Evolutionary conservation across 2,888 invertebrate species (phyloP).

Genomic region (Acleris literana): DNA sequence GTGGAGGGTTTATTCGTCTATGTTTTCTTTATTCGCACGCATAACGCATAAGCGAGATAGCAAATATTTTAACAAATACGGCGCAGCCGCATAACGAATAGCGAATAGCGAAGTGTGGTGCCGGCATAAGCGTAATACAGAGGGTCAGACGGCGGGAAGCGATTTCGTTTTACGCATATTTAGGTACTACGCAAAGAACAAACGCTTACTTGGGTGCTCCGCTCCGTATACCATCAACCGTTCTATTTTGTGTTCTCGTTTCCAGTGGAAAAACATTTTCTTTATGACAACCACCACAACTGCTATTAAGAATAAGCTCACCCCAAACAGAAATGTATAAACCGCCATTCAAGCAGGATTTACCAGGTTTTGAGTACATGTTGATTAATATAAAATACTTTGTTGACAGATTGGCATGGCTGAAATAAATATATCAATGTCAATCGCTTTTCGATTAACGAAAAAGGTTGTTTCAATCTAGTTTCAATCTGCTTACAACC

Average conservation of each 20-base stretch:
- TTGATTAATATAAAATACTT: conserved; percentile 16
- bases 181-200: not conserved
- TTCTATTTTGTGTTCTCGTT: conserved; percentile 72
- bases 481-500: no score
- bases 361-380: conserved; percentile 34
- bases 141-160: no score
- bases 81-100: no score
- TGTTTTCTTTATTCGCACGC: no score
- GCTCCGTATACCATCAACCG: conserved; percentile 48
- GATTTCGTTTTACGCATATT: no score
- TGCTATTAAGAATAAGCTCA: conserved; percentile 77
- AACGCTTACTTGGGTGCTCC: conserved; percentile 63
- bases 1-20: no score
- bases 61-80: no score
- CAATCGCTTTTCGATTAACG: not conserved
- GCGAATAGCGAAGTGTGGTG: no score
- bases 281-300: conserved; percentile 73
- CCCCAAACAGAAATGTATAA: conserved; percentile 73
- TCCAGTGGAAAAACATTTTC: conserved; percentile 76
- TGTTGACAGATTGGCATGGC: conserved; percentile 21
- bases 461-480: not conserved
- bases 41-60: no score
- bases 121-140: no score
- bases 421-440: conserved; percentile 15
- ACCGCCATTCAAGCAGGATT: conserved; percentile 61